Base-by-base conservation (phyloP, 2,113 vertebrate species). In the Cyanistes caeruleus region DNA sequence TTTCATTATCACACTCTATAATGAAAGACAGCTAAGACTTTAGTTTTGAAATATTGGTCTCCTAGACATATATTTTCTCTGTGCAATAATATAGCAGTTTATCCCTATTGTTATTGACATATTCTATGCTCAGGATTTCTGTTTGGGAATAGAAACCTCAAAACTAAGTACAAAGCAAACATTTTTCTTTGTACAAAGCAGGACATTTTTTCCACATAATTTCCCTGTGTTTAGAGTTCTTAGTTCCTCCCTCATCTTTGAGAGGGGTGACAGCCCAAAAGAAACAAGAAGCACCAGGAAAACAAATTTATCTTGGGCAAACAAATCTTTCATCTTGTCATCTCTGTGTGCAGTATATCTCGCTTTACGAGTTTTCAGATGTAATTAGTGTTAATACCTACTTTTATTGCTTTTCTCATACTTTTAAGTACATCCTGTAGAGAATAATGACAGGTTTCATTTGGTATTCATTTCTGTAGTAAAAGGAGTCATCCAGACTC, bases 321-420 rank as follows among this genome's bases (percentile, higher is more conserved):
- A 78, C 14, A 68, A 82, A 77, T 31, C 44, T 78, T 94, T 94
- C 60, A 48, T 87, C 48, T 82, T 91, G 60, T 77, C 68, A 56
- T 82, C 33, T 91, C 33, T 21, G 28, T 56, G 33, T 63, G 60
- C 24, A 52, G 69, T 64, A 39, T 75, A 87, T 78, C 77, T 89
- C 23, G 74, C 52, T 91, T 79, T 96, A 64, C 49, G 15, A 75
- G 87, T 95, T 94, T 91, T 63, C 74, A 82, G 44, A 76, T 70
- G 75, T 55, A 64, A 72, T 67, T 91, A 87, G 48, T 39, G 21
- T 49, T 78, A 94, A 68, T 87, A 89, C 18, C 41, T 76, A 63
- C 13, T 87, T 93, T 79, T 78, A 79, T 64, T 82, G 16, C 56
- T 84, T 84, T 91, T 95, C 44, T 75, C 48, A 41, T 79, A 93